Percentiles rank a stretch among this genome's conserved stretches.
These are phyloP conservation scores for Urophycis tenuis DNA, from an alignment of 2,797 vertebrate genomes.

Conservation along the genomic window DNA sequence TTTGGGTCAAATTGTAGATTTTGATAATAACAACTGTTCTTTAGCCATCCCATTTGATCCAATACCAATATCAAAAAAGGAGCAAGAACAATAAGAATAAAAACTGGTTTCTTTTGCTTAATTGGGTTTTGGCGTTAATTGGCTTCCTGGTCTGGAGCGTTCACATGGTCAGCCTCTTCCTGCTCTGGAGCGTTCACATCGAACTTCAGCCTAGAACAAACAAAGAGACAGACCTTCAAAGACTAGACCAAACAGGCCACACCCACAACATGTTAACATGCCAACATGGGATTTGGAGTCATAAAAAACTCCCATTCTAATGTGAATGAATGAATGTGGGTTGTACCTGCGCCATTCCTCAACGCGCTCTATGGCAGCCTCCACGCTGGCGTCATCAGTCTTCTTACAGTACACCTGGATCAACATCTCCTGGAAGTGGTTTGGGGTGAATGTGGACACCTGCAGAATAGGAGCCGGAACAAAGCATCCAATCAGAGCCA, in stretches of 20 bases:
- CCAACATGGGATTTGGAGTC: background rate
- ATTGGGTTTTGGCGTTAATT: background rate
- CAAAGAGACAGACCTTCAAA: background rate
- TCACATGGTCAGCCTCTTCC: slow-evolving; percentile 70
- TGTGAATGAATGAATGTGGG: no score
- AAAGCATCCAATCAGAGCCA: no score
- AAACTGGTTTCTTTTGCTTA: background rate
- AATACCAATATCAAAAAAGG: slow-evolving; percentile 5
- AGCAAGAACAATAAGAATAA: no score
- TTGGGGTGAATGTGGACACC: no score
- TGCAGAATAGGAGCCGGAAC: no score
- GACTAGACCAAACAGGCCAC: background rate
- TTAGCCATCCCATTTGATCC: background rate
- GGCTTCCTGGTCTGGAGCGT: slow-evolving; percentile 68
- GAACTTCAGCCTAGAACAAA: slow-evolving; percentile 67
- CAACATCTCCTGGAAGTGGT: no score
- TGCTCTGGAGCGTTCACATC: slow-evolving; percentile 78
- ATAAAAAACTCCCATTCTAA: no score
- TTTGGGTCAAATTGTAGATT: background rate
- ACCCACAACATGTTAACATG: background rate
- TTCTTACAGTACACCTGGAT: no score
- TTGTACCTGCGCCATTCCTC: no score
- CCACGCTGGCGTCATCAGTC: no score
- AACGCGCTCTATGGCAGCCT: no score
- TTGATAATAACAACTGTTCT: background rate